These are phyloP conservation scores for Suncus etruscus DNA, from an alignment of 2,113 vertebrate genomes.

Conservation along the genomic window DNA sequence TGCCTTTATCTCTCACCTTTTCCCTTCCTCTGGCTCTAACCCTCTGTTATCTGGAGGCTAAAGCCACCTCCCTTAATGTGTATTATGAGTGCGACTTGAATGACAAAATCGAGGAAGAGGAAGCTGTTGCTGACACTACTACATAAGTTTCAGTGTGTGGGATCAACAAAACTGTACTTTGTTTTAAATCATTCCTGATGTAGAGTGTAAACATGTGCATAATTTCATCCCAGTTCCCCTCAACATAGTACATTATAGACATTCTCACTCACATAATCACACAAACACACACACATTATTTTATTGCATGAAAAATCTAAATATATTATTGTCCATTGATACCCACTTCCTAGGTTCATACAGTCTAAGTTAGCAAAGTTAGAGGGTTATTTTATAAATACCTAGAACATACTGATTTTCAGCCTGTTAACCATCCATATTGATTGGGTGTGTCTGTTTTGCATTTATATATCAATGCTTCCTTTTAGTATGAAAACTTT, in stretches of 20 bases:
- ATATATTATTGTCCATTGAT: background rate
- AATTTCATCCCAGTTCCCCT: constrained; percentile 22
- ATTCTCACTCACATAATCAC: background rate
- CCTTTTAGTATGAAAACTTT: constrained; percentile 44
- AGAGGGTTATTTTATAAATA: constrained; percentile 53
- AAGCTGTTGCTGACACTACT: constrained; percentile 86
- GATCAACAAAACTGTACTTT: constrained; percentile 53
- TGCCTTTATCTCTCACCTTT: constrained; percentile 92
- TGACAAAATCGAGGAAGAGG: constrained; percentile 90
- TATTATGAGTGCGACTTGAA: constrained; percentile 85
- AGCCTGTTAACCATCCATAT: background rate
- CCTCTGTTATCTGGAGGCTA: constrained; percentile 95
- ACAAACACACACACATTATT: background rate
- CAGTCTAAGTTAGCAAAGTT: background rate
- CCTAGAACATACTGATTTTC: background rate
- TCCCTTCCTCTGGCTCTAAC: constrained; percentile 95
- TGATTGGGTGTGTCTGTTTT: background rate
- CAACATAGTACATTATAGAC: constrained; percentile 14
- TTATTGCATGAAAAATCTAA: constrained; percentile 62
- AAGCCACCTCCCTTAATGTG: constrained; percentile 85
- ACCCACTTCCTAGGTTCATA: background rate
- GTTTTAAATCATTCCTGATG: constrained; percentile 65
- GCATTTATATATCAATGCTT: background rate
- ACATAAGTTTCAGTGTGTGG: constrained; percentile 67
- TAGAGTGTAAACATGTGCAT: constrained; percentile 76